Conservation (phyloP, 2,888 invertebrate species). For the Mesodorylaimus sp. region DNA sequence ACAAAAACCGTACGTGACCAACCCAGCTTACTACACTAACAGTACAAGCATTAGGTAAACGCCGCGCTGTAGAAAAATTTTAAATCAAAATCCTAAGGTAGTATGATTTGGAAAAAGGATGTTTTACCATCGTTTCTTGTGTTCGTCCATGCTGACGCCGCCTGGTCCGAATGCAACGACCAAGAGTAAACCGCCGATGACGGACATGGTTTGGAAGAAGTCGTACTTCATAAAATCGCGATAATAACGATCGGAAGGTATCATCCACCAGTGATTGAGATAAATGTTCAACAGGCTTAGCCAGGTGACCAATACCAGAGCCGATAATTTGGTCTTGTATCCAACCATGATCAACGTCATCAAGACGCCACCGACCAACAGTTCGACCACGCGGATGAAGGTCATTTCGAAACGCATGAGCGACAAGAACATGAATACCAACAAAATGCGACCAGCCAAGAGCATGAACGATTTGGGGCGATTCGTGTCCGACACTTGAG, state of each 20-base stretch:
- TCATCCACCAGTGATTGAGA: conserved; percentile 95
- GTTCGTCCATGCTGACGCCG: conserved; percentile 97
- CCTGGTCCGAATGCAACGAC: conserved; percentile 95
- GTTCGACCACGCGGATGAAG: conserved; percentile 54
- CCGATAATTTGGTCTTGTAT: conserved; percentile 93
- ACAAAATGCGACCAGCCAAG: conserved; percentile 74
- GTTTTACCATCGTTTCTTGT: conserved; percentile 85
- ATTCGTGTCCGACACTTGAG: conserved; percentile 52
- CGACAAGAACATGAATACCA: conserved; percentile 97
- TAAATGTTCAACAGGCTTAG: conserved; percentile 76
- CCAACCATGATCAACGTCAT: conserved; percentile 92
- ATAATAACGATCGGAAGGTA: conserved; percentile 80
- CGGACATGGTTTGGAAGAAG: conserved; percentile 92
- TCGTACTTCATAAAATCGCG: conserved; percentile 99
- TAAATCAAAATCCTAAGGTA: too few relatives aligned
- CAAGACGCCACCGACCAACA: conserved; percentile 72
- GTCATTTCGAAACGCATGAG: conserved; percentile 77
- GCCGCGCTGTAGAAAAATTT: too few relatives aligned
- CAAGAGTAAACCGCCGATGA: conserved; percentile 91
- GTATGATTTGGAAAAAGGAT: background rate
- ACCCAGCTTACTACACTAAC: too few relatives aligned
- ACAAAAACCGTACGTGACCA: too few relatives aligned
- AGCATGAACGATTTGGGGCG: conserved; percentile 91
- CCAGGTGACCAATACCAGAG: conserved; percentile 73
- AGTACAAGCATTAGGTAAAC: too few relatives aligned